A percentile compares a stretch with the other conserved stretches of the same genome.
Conservation (phyloP, 1,140 invertebrate species). For the Drosophila simulans region DNA sequence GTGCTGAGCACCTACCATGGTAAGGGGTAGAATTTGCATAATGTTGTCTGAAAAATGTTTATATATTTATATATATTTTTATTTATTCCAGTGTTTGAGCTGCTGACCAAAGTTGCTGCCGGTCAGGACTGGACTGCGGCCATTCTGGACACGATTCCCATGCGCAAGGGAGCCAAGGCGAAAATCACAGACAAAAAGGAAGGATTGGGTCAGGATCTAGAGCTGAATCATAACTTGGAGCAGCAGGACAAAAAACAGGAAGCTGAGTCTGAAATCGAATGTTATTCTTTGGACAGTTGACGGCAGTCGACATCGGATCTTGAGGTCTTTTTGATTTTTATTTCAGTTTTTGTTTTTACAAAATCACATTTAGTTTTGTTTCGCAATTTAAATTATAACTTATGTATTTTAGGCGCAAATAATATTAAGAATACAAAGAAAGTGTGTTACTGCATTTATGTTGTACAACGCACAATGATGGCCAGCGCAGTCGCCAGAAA, state of each 20-base stretch:
- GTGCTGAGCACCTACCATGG: conserved; percentile 98
- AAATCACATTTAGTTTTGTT: conserved; percentile 67
- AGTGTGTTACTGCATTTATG: conserved; percentile 23
- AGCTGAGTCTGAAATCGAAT: background rate
- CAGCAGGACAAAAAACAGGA: background rate
- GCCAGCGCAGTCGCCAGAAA: conserved; percentile 21
- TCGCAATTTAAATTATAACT: conserved; percentile 61
- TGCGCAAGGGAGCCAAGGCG: conserved; percentile 89
- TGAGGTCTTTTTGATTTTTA: conserved; percentile 59
- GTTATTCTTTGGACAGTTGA: conserved; percentile 24
- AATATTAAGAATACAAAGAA: conserved; percentile 19
- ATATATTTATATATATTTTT: no score
- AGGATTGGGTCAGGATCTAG: background rate
- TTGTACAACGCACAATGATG: conserved; percentile 32
- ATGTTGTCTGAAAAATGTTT: no score
- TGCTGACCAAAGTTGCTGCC: conserved; percentile 91
- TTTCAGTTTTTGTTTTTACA: conserved; percentile 62
- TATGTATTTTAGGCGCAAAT: conserved; percentile 26
- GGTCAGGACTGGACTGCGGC: conserved; percentile 94
- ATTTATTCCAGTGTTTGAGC: conserved; percentile 92
- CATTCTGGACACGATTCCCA: conserved; percentile 91
- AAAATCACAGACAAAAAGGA: conserved; percentile 42
- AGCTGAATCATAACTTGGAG: background rate
- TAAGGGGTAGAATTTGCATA: conserved; percentile 80
- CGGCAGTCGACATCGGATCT: conserved; percentile 5